phyloP scores from a whole-genome alignment of 2,888 invertebrate species.

The Hypomecis atomaria region DNA sequence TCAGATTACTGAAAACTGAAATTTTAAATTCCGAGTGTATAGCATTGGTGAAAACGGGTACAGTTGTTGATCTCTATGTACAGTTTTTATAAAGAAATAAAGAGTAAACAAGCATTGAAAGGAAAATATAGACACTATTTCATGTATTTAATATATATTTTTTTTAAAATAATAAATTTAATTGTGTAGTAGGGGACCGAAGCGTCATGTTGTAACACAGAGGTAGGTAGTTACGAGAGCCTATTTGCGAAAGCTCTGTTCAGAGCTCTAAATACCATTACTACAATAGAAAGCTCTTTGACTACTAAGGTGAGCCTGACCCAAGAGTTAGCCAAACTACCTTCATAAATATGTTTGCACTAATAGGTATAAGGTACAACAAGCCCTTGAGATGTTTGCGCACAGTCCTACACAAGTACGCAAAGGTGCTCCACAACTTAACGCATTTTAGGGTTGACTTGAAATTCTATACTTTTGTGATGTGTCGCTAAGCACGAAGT shows the following conservation, averaged over 20 bases:
- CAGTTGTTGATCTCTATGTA: too few species aligned
- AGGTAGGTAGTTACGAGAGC: not conserved
- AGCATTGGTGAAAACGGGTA: too few species aligned
- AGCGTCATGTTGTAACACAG: constrained; percentile 24
- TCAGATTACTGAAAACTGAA: too few species aligned
- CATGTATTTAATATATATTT: too few species aligned
- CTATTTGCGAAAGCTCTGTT: constrained; percentile 33
- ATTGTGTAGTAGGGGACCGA: constrained; percentile 27
- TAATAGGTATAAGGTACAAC: constrained; percentile 29
- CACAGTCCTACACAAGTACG: constrained; percentile 22
- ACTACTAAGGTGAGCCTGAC: constrained; percentile 37
- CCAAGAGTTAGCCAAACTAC: constrained; percentile 38
- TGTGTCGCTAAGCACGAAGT: constrained; percentile 34
- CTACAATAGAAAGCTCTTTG: constrained; percentile 37
- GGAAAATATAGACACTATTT: too few species aligned
- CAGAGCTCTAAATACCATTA: constrained; percentile 34
- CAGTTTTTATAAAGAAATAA: too few species aligned
- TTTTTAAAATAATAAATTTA: not conserved
- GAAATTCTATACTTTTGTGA: constrained; percentile 39
- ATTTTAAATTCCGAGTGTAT: too few species aligned
- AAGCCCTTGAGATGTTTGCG: constrained; percentile 34
- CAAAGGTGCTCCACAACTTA: constrained; percentile 11
- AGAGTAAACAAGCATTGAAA: too few species aligned
- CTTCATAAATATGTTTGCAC: constrained; percentile 17
- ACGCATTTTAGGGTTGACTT: constrained; percentile 33